phyloP scores from a whole-genome alignment of 2,113 vertebrate species.

The Jaculus jaculus region DNA sequence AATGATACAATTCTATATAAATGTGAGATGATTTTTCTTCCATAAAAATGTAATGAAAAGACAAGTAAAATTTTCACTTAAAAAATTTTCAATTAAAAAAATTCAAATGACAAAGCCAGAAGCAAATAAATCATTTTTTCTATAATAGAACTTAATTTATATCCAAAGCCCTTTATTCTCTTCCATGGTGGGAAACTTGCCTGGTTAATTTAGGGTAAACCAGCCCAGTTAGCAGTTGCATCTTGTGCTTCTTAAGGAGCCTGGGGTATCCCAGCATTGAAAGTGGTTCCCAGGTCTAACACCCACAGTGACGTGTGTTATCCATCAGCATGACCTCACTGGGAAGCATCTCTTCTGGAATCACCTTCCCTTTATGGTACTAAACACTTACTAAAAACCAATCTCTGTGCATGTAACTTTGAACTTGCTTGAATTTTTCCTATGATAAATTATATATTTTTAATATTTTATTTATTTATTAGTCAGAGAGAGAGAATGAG shows the following conservation, averaged over 20 bases:
- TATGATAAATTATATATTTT: too few relatives aligned
- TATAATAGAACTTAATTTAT: not conserved
- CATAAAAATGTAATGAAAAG: not conserved
- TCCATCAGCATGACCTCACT: not conserved
- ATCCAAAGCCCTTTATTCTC: not conserved
- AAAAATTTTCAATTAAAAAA: not conserved
- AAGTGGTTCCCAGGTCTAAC: not conserved
- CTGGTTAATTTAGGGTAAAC: not conserved
- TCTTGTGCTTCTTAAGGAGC: not conserved
- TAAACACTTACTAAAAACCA: too few relatives aligned
- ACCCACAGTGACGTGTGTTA: not conserved
- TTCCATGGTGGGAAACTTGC: not conserved
- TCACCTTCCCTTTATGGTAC: too few relatives aligned
- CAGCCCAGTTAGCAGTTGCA: not conserved
- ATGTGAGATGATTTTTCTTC: not conserved
- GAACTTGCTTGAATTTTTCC: too few relatives aligned
- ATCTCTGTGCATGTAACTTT: too few relatives aligned
- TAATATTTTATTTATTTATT: too few relatives aligned
- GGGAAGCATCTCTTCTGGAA: not conserved
- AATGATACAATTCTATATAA: not conserved
- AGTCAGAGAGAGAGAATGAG: too few relatives aligned
- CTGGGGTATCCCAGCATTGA: not conserved
- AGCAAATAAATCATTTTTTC: not conserved
- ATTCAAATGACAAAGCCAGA: not conserved
- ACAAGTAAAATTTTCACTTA: not conserved